phyloP scores from a whole-genome alignment of 2,888 invertebrate genomes.

The Chironomus riparius region DNA sequence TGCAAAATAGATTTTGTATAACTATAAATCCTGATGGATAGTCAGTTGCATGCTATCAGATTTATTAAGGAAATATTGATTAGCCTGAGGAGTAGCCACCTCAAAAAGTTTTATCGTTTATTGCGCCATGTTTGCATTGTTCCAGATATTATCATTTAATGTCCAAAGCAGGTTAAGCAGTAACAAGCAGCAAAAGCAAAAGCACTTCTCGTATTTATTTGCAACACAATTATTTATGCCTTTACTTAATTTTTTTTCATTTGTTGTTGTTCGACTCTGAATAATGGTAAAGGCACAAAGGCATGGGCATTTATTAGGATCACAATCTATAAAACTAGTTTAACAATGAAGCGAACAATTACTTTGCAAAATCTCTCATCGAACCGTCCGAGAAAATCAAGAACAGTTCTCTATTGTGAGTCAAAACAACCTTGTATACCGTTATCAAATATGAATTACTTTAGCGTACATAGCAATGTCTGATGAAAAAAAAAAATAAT shows the following conservation, averaged over 20 bases:
- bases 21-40: too few relatives aligned
- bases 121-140: not conserved
- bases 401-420: not conserved
- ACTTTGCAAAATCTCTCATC: not conserved
- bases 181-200: not conserved
- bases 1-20: too few relatives aligned
- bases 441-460: conserved; percentile 27
- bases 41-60: too few relatives aligned
- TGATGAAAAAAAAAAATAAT: conserved; percentile 12
- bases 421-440: conserved; percentile 25
- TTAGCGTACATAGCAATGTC: conserved; percentile 7
- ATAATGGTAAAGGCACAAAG: not conserved
- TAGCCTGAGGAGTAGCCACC: too few relatives aligned
- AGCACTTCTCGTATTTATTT: conserved; percentile 23
- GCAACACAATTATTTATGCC: not conserved
- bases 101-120: too few relatives aligned
- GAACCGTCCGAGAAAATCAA: not conserved
- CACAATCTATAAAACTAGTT: not conserved
- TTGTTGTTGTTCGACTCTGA: not conserved
- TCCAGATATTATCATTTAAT: not conserved
- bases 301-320: not conserved
- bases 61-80: too few relatives aligned
- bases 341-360: not conserved
- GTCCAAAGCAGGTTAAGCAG: conserved; percentile 14
- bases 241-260: not conserved